These are phyloP conservation scores for Pectinophora gossypiella DNA, from an alignment of 1,140 invertebrate species.

Conservation along the genomic window DNA sequence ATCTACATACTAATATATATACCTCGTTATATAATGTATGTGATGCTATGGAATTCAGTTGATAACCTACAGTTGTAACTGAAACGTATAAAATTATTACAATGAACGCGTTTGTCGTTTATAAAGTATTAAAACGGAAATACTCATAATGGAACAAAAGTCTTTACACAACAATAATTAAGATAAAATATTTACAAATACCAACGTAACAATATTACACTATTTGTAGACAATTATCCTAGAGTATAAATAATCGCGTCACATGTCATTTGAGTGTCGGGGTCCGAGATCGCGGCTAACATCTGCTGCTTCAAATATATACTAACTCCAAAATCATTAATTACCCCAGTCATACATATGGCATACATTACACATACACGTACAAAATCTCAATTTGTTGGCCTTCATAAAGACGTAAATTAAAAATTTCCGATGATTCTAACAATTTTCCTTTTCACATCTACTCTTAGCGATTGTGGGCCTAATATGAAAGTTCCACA, in stretches of 20 bases:
- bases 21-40: constrained; percentile 10
- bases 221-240: constrained; percentile 13
- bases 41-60: constrained; percentile 2
- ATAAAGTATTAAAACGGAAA: constrained; percentile 22
- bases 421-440: too few species aligned
- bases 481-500: too few species aligned
- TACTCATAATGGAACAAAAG: constrained; percentile 45
- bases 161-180: constrained; percentile 58
- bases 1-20: constrained; percentile 10
- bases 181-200: constrained; percentile 58
- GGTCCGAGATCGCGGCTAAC: too few species aligned
- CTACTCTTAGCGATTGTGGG: too few species aligned
- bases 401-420: too few species aligned
- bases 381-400: too few species aligned
- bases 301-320: too few species aligned
- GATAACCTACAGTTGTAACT: constrained; percentile 7
- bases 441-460: too few species aligned
- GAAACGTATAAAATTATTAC: constrained; percentile 18
- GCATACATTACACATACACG: too few species aligned
- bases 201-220: constrained; percentile 32
- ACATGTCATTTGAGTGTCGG: too few species aligned
- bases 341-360: too few species aligned
- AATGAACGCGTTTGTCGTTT: background rate
- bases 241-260: background rate
- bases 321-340: too few species aligned